Conservation (phyloP, 2,888 invertebrate genomes). For the Chrysotoxum bicinctum region DNA sequence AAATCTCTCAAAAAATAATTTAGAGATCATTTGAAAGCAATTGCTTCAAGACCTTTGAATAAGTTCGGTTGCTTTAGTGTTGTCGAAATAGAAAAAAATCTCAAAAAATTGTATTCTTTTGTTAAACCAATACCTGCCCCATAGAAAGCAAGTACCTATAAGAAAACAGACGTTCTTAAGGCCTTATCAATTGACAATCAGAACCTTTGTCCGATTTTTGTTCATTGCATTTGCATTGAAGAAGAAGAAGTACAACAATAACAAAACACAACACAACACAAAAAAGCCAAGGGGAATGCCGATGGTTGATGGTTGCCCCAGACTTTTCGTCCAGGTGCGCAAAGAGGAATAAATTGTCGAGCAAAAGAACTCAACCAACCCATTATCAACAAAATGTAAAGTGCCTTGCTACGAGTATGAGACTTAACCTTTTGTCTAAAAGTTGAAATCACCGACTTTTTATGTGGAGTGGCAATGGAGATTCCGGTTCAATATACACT, state of each 20-base stretch:
- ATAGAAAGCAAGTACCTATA: not conserved
- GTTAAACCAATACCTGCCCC: not conserved
- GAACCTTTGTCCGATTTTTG: constrained; percentile 57
- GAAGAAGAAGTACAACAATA: not conserved
- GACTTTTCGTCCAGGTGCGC: constrained; percentile 64
- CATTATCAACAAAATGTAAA: constrained; percentile 36
- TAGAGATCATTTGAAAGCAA: too few species aligned
- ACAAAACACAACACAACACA: not conserved
- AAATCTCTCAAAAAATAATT: too few species aligned
- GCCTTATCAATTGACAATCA: constrained; percentile 68
- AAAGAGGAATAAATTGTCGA: constrained; percentile 41
- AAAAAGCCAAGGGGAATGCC: constrained; percentile 47
- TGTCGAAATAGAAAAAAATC: too few species aligned
- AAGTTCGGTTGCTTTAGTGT: too few species aligned
- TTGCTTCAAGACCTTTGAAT: too few species aligned
- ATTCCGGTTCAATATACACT: constrained; percentile 20
- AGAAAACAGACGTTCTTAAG: not conserved
- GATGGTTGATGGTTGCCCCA: constrained; percentile 35
- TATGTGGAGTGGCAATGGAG: too few species aligned
- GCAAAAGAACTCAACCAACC: not conserved
- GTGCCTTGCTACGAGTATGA: constrained; percentile 15
- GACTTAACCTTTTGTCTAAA: constrained; percentile 59
- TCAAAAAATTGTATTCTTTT: not conserved
- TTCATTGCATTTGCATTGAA: constrained; percentile 20
- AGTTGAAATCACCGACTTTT: constrained; percentile 53